phyloP scores from a whole-genome alignment of 2,888 invertebrate species.

The Neocrepidodera transversa region DNA sequence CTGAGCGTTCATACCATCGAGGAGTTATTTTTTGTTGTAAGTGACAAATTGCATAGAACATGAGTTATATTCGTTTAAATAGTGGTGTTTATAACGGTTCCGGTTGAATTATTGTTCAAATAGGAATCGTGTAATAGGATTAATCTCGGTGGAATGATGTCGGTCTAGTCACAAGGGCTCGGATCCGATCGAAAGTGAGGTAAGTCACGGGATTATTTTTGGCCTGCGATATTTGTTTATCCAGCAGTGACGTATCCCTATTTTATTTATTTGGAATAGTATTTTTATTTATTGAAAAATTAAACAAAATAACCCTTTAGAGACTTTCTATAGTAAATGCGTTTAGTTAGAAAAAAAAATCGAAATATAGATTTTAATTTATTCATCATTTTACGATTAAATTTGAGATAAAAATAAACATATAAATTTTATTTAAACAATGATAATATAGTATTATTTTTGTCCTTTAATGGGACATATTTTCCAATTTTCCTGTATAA shows the following conservation, averaged over 20 bases:
- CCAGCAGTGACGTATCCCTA: conserved; percentile 23
- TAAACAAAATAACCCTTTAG: no score
- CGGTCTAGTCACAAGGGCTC: conserved; percentile 40
- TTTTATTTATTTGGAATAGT: background rate
- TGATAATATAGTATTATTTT: no score
- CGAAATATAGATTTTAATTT: no score
- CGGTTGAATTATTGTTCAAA: conserved; percentile 53
- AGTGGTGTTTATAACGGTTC: conserved; percentile 55
- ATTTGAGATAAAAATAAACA: no score
- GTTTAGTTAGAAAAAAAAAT: no score
- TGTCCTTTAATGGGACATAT: no score
- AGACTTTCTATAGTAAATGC: no score
- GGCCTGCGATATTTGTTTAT: conserved; percentile 32
- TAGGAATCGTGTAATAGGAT: conserved; percentile 54
- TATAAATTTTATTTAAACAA: no score
- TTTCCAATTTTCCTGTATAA: no score
- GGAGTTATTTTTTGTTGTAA: conserved; percentile 38
- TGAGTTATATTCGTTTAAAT: conserved; percentile 53
- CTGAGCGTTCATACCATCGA: conserved; percentile 3
- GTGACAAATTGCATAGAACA: conserved; percentile 50
- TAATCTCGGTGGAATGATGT: conserved; percentile 54
- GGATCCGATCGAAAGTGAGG: conserved; percentile 29
- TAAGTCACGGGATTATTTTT: conserved; percentile 39
- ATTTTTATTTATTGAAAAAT: no score
- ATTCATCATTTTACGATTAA: no score